Base-by-base conservation (phyloP, 2,113 vertebrate species). In the Hypanus sabinus region DNA sequence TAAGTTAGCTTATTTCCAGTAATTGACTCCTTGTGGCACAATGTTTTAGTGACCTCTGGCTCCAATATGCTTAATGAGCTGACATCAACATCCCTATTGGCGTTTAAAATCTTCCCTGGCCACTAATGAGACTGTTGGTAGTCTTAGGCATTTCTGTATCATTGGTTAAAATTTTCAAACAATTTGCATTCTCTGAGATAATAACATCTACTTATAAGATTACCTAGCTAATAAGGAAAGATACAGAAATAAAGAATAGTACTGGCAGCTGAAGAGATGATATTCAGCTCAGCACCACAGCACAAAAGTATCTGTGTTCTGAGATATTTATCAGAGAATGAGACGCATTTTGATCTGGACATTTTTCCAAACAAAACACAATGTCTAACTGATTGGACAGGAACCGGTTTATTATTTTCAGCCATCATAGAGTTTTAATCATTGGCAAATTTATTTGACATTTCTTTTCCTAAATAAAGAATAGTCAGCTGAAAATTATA, bases 91-190 rank as follows among this genome's bases (percentile, higher is more conserved):
- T 22, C 33, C 71, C 38, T 83, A 16, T 20, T 55, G 79, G 20
- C 46, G 79, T 81, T 85, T 85, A 85, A 88, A 88, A 88, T 30
- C 30, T 88, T 88, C 55, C 57, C 57, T 62, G 27, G 83, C 57
- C 22, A 62, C 10, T 88, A 88, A 88, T 62, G 27, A n/a, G 83
- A 14, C 57, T n/a, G 1, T 14, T 62, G 57, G 57, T n/a, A 62
- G 83, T 87, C 62, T 60, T 62, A n/a, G 27, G n/a, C 10, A n/a
- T 24, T 62, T 27, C 27, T 11, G 5, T 30, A n/a, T n/a, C 14
- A 33, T 60, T n/a, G 55, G 57, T 88, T 88, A n/a, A 24, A 88
- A 62, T 60, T 88, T 88, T 62, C 30, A 62, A 62, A 57, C 24
- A 4, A 62, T 88, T n/a, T 30, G 11, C 27, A 88, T 27, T 87